These are phyloP conservation scores for Spilosoma lubricipeda DNA, from an alignment of 2,888 invertebrate genomes.

Conservation along the genomic window DNA sequence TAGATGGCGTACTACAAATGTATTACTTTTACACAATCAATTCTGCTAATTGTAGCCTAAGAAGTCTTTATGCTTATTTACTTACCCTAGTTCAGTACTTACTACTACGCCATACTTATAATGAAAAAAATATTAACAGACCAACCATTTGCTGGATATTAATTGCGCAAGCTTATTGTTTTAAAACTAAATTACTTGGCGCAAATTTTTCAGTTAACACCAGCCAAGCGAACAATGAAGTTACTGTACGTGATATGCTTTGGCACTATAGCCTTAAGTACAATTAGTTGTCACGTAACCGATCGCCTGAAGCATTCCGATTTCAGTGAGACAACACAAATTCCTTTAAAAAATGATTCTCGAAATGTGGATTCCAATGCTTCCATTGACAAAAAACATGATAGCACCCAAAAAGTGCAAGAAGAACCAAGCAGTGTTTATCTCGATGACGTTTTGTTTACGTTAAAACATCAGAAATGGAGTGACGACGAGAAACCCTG, in stretches of 20 bases:
- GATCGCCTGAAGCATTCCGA: constrained; percentile 44
- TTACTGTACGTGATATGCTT: constrained; percentile 40
- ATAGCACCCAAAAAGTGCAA: constrained; percentile 39
- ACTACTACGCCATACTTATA: constrained; percentile 33
- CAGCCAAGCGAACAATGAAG: constrained; percentile 58
- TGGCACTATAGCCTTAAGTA: constrained; percentile 32
- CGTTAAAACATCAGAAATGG: constrained; percentile 74
- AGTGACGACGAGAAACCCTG: constrained; percentile 70
- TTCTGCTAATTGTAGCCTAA: neutral
- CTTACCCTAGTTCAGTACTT: constrained; percentile 18
- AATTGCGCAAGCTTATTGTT: constrained; percentile 62
- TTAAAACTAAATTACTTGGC: constrained; percentile 59
- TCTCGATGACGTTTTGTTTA: constrained; percentile 75
- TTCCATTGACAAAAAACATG: constrained; percentile 40
- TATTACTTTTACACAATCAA: neutral
- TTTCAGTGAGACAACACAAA: constrained; percentile 15
- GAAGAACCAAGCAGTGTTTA: constrained; percentile 63
- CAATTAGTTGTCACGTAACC: constrained; percentile 51
- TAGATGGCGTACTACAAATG: too few relatives aligned
- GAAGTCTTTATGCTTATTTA: neutral
- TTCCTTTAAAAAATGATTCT: constrained; percentile 36
- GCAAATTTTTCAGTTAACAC: constrained; percentile 57
- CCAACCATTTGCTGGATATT: constrained; percentile 54
- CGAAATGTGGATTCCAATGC: constrained; percentile 30
- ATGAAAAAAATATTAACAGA: constrained; percentile 52